Evolutionary conservation across 2,888 invertebrate species (phyloP).

Genomic region (Hydroisotoma schaefferi): DNA sequence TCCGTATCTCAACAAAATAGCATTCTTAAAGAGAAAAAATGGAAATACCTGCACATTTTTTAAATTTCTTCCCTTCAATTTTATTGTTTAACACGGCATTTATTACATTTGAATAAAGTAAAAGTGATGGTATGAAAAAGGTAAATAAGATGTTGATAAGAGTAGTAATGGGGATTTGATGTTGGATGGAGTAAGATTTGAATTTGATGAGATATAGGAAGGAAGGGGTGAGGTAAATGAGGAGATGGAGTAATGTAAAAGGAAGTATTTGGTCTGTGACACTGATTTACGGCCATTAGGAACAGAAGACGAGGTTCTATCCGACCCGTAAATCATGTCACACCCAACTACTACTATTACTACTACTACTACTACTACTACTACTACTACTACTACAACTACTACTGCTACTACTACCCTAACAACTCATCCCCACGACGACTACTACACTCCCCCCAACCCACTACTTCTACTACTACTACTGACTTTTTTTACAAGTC

Average conservation of each 20-base stretch:
- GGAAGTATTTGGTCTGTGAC: not conserved
- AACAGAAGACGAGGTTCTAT: not conserved
- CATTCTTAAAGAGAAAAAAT: too few species aligned
- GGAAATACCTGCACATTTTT: too few species aligned
- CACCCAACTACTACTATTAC: not conserved
- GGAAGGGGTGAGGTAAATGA: not conserved
- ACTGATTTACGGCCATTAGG: slow-evolving; percentile 11
- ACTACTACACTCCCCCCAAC: not conserved
- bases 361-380: not conserved
- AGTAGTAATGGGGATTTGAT: slow-evolving; percentile 2
- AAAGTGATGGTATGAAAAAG: not conserved
- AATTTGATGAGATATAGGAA: slow-evolving; percentile 11
- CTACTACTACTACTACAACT: slow-evolving; percentile 5
- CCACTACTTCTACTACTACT: not conserved
- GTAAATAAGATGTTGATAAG: not conserved
- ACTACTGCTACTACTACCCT: slow-evolving; percentile 15
- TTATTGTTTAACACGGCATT: too few species aligned
- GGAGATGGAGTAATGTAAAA: slow-evolving; percentile 1
- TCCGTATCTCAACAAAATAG: too few species aligned
- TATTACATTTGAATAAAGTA: too few species aligned
- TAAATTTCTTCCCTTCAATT: too few species aligned
- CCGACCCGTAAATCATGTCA: slow-evolving; percentile 10
- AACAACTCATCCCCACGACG: too few species aligned
- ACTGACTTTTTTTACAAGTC: not conserved
- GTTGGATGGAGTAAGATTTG: not conserved